Conservation (phyloP, 2,888 invertebrate species). For the Andrena chrysosceles region DNA sequence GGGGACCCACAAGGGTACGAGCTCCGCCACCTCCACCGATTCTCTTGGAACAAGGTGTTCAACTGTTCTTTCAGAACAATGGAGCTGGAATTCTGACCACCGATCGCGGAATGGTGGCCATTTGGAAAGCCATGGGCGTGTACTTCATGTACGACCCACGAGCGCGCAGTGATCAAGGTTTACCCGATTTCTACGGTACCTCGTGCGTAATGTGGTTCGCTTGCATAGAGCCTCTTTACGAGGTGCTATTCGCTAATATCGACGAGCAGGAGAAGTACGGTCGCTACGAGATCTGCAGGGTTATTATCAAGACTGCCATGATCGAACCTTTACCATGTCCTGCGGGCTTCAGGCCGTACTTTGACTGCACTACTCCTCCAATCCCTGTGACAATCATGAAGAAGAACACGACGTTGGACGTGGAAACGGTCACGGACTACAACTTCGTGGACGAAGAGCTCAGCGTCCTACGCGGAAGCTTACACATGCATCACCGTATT, state of each 20-base stretch:
- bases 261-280: constrained; percentile 76
- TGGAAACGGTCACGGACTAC: constrained; percentile 71
- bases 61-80: constrained; percentile 77
- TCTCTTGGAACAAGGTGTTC: constrained; percentile 76
- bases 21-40: constrained; percentile 73
- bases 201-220: constrained; percentile 81
- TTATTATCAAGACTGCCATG: constrained; percentile 73
- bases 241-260: constrained; percentile 75
- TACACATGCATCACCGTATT: constrained; percentile 71
- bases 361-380: constrained; percentile 66
- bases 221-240: constrained; percentile 77
- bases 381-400: constrained; percentile 64
- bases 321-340: constrained; percentile 79
- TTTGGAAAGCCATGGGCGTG: constrained; percentile 80
- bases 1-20: constrained; percentile 44
- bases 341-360: constrained; percentile 74
- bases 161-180: constrained; percentile 71
- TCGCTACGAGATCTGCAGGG: constrained; percentile 73
- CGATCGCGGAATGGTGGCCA: constrained; percentile 74
- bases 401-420: constrained; percentile 71
- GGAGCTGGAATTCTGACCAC: constrained; percentile 78
- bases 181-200: constrained; percentile 64
- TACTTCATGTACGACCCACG: constrained; percentile 81
- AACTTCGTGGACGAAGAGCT: constrained; percentile 73
- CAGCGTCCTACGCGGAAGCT: constrained; percentile 71